Evolutionary conservation across 2,888 invertebrate species (phyloP).

Genomic region (Coelinius sp.): DNA sequence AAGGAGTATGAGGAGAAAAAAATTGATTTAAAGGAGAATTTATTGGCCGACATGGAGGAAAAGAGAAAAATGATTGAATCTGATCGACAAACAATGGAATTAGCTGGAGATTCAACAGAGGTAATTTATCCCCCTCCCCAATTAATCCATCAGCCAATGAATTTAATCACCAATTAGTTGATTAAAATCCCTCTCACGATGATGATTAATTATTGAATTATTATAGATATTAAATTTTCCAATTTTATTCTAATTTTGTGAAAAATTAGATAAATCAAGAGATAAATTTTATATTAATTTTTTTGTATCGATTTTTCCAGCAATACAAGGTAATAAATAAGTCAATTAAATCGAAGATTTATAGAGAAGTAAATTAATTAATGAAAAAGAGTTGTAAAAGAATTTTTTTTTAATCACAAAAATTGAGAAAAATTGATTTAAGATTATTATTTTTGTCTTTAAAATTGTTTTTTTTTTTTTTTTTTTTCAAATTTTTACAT

Average conservation of each 20-base stretch:
- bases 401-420: background rate
- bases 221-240: background rate
- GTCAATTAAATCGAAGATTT: background rate
- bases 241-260: background rate
- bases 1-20: constrained; percentile 97
- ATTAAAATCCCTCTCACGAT: background rate
- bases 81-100: constrained; percentile 89
- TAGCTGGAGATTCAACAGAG: constrained; percentile 90
- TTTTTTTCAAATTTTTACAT: constrained; percentile 32
- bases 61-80: constrained; percentile 90
- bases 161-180: background rate
- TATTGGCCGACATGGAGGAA: constrained; percentile 93
- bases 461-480: too few species aligned
- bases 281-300: background rate
- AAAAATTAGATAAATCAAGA: background rate
- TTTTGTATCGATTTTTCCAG: background rate
- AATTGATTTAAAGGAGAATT: constrained; percentile 88
- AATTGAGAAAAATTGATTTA: background rate
- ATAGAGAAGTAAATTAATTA: background rate
- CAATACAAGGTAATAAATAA: background rate
- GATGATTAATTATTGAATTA: background rate
- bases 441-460: background rate
- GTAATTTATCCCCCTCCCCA: constrained; percentile 64
- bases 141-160: background rate
- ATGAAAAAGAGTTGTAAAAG: background rate